Evolutionary conservation across 2,113 vertebrate species (phyloP), one percentile per base, ranked within the genome.

Genomic region (Melanerpes aurifrons): DNA sequence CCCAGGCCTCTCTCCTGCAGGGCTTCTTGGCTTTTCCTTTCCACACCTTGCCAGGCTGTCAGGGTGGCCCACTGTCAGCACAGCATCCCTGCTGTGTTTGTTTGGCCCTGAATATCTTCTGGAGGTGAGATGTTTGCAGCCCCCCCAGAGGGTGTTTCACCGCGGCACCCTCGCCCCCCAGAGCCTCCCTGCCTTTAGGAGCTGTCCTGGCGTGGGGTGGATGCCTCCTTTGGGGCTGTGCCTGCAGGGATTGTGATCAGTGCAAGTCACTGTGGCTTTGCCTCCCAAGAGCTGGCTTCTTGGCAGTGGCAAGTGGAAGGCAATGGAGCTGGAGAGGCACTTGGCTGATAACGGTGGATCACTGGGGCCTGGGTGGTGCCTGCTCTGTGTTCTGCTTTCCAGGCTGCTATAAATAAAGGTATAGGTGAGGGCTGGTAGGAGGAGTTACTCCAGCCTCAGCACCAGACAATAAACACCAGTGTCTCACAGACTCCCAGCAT

Each of bases 171-270:
- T 77, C 26, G 31, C 47, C 28, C 68, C 71, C 0, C 1, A 26
- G 43, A 64, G 35, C 28, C 53, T 71, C 0, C 0, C 24, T 91
- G 43, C 24, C 4, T 1, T 68, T 35, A 9, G 56, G 59, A 21
- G 66, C 37, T 53, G 70, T 59, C 58, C 78, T 86, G 0, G 19
- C 0, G 1, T 62, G 67, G 31, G 1, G 0, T 18, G 82, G 48
- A 67, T 71, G 70, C 74, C 79, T 48, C 76, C 71, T 5, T 35
- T 50, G 32, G 87, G 31, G 6, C 78, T 59, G 17, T 68, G 25
- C 61, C 66, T 75, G 87, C 89, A 93, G 86, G 81, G 95, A 78
- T 92, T 95, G 70, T 61, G 71, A 72, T 82, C 77, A 45, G 84
- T 81, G 89, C 77, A 54, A 75, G 58, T 61, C 74, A 47, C 29